phyloP scores from a whole-genome alignment of 2,888 invertebrate species.

The Unio pictorum region DNA sequence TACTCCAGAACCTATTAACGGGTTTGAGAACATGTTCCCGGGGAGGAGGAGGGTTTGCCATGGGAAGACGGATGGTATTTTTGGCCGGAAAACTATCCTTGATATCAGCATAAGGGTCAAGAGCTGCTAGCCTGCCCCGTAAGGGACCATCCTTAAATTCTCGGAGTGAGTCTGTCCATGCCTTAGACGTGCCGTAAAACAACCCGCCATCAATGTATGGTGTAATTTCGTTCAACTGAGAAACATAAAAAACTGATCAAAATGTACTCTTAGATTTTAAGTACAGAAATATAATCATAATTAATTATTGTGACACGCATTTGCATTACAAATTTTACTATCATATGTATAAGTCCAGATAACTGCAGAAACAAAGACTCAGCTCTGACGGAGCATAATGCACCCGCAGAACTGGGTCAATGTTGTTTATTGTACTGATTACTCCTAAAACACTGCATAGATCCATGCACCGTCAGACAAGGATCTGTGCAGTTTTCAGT shows the following conservation, averaged over 20 bases:
- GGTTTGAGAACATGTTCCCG: slow-evolving; percentile 51
- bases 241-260: slow-evolving; percentile 7
- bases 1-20: slow-evolving; percentile 55
- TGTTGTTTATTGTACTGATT: no score
- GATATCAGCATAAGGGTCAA: slow-evolving; percentile 25
- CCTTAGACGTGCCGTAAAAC: slow-evolving; percentile 97
- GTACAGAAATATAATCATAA: no score
- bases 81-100: slow-evolving; percentile 43
- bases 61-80: slow-evolving; percentile 54
- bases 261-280: no score
- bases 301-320: no score
- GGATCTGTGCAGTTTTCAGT: no score
- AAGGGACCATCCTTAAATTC: slow-evolving; percentile 75
- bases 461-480: no score
- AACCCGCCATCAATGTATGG: slow-evolving; percentile 99
- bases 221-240: slow-evolving; percentile 88
- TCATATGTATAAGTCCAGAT: no score
- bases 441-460: no score
- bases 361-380: no score
- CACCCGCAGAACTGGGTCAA: no score
- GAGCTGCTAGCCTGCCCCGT: slow-evolving; percentile 79
- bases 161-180: slow-evolving; percentile 97
- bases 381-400: no score
- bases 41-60: slow-evolving; percentile 59
- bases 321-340: no score